Percentiles rank a stretch among this genome's conserved stretches.
Evolutionary conservation across 2,113 vertebrate genomes (phyloP).

Genomic region (Terrapene triunguis): DNA sequence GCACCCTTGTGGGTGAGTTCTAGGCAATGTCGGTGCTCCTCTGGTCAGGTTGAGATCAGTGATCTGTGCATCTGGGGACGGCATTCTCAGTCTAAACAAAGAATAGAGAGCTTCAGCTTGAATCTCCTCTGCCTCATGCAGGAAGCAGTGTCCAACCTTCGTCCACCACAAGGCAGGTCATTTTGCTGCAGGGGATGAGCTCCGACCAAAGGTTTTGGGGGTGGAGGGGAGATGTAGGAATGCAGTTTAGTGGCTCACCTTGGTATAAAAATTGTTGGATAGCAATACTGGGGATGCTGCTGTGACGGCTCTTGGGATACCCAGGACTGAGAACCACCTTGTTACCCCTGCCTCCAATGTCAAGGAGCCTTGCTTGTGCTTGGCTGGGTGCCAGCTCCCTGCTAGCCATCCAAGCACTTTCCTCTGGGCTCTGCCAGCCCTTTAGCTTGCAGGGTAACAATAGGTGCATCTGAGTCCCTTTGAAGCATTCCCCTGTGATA

Average conservation of each 20-base stretch:
- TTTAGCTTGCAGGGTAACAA: neutral
- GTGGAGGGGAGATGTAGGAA: neutral
- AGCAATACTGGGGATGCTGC: neutral
- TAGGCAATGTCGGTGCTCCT: neutral
- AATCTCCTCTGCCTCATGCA: neutral
- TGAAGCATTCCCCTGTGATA: neutral
- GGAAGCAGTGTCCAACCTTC: neutral
- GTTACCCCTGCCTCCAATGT: neutral
- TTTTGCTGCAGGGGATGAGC: neutral
- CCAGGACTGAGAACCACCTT: neutral
- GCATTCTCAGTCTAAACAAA: neutral
- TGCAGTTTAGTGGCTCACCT: neutral
- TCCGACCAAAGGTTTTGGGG: neutral
- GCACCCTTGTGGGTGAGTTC: neutral
- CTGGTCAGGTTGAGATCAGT: neutral
- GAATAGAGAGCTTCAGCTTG: neutral
- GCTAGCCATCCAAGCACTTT: neutral
- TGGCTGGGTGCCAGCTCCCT: neutral
- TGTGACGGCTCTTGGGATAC: accelerated
- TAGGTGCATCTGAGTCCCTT: neutral
- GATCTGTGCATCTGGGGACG: neutral
- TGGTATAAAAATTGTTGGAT: neutral
- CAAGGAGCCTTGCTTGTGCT: neutral
- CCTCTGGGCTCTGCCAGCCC: neutral
- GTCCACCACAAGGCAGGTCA: neutral